A percentile compares a stretch with the other conserved stretches of the same genome.
These are phyloP conservation scores for Eilema caniola DNA, from an alignment of 2,888 invertebrate genomes.

Conservation along the genomic window DNA sequence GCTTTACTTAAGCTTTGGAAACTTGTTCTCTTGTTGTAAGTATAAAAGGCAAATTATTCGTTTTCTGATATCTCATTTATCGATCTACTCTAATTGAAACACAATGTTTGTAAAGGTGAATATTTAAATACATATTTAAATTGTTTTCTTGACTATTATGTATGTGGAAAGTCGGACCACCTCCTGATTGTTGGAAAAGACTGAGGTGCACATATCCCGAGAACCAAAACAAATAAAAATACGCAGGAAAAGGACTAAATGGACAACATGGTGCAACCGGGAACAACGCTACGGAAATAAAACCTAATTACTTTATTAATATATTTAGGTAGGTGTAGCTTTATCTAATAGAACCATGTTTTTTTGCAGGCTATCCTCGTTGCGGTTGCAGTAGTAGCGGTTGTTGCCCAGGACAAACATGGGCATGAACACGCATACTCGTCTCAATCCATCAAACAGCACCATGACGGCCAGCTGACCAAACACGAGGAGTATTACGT, in stretches of 20 bases:
- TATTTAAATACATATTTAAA: not conserved
- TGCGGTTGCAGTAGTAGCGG: not conserved
- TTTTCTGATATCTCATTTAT: not conserved
- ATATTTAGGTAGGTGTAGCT: too few species aligned
- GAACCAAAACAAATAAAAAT: too few species aligned
- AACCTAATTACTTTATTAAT: too few species aligned
- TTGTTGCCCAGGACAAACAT: constrained; percentile 13
- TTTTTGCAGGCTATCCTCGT: constrained; percentile 9
- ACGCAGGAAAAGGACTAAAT: too few species aligned
- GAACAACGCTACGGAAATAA: too few species aligned
- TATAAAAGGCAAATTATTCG: not conserved
- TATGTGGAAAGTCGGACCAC: not conserved
- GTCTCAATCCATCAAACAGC: constrained; percentile 60
- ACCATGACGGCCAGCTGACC: constrained; percentile 45
- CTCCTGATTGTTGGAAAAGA: too few species aligned
- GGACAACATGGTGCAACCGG: too few species aligned
- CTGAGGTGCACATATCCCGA: too few species aligned
- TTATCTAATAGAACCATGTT: not conserved
- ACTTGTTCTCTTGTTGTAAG: not conserved
- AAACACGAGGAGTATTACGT: constrained; percentile 54
- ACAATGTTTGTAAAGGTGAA: constrained; percentile 9
- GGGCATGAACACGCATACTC: constrained; percentile 55
- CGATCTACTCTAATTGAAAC: not conserved
- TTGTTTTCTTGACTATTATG: not conserved
- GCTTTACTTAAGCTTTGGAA: not conserved